Evolutionary conservation across 2,797 vertebrate genomes (phyloP).

Genomic region (Apogon talboti): DNA sequence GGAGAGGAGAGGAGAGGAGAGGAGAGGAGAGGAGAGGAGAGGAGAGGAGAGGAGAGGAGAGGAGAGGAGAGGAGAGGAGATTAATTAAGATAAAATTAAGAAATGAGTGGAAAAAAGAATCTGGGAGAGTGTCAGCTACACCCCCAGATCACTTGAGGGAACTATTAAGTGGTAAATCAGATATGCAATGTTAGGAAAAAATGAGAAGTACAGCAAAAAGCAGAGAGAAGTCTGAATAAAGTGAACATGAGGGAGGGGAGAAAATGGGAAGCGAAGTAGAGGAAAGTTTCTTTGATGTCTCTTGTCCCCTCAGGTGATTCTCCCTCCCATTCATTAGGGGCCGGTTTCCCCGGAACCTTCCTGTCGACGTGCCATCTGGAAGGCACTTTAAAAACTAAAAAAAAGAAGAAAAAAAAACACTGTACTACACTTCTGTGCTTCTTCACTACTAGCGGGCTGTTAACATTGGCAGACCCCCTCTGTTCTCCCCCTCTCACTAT

Average conservation of each 20-base stretch:
- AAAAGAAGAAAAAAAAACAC: conserved; percentile 6
- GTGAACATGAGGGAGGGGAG: conserved; percentile 40
- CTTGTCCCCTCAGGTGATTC: conserved; percentile 81
- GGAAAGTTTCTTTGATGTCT: conserved; percentile 80
- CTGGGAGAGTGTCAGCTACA: conserved; percentile 13
- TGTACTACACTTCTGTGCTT: conserved; percentile 39
- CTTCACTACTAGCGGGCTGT: conserved; percentile 39
- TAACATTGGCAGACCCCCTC: conserved; percentile 25
- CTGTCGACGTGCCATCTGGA: conserved; percentile 77
- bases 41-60: too few species aligned
- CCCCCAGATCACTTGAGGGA: conserved; percentile 42
- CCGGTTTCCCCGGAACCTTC: conserved; percentile 71
- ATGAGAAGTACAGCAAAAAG: conserved; percentile 10
- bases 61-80: conserved; percentile 22
- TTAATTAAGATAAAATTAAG: conserved; percentile 58
- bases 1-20: conserved; percentile 3
- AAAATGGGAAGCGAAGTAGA: conserved; percentile 30
- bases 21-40: too few species aligned
- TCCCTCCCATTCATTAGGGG: conserved; percentile 81
- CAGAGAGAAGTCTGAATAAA: conserved; percentile 35
- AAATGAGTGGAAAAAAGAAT: conserved; percentile 12
- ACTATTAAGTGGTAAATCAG: conserved; percentile 48
- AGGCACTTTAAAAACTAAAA: conserved; percentile 60
- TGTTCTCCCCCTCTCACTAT: conserved; percentile 23
- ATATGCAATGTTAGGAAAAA: conserved; percentile 38